A percentile compares a stretch with the other conserved stretches of the same genome.
phyloP scores from a whole-genome alignment of 2,113 vertebrate species.

The Malurus alboscapulatus region DNA sequence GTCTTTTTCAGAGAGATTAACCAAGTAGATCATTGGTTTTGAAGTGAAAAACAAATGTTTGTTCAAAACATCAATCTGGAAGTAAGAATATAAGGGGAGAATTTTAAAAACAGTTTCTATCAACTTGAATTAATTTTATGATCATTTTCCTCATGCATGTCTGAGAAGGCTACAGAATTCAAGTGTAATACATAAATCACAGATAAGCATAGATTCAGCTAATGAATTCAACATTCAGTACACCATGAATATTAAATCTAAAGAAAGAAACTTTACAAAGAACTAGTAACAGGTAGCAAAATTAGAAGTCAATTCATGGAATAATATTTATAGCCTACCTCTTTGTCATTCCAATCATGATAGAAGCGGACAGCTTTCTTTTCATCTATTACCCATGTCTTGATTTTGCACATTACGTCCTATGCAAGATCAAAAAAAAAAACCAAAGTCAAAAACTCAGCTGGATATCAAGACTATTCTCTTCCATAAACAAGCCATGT shows the following conservation, averaged over 20 bases:
- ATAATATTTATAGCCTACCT: slow-evolving; percentile 78
- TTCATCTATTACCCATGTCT: slow-evolving; percentile 92
- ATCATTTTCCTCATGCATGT: neutral
- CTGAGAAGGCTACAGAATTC: slow-evolving; percentile 18
- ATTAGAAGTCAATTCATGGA: neutral
- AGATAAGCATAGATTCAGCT: neutral
- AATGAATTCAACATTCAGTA: neutral
- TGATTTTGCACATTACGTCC: slow-evolving; percentile 98
- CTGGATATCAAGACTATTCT: slow-evolving; percentile 77
- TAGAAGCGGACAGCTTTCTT: slow-evolving; percentile 91
- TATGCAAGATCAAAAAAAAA: slow-evolving; percentile 83
- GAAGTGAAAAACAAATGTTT: slow-evolving; percentile 97
- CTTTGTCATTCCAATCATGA: slow-evolving; percentile 93
- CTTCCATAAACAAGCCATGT: slow-evolving; percentile 78
- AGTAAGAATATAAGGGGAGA: neutral
- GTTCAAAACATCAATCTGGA: slow-evolving; percentile 96
- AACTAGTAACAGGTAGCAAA: slow-evolving; percentile 42
- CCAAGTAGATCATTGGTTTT: slow-evolving; percentile 98
- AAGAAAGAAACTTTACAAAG: neutral
- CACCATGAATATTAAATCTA: neutral
- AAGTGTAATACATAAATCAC: neutral
- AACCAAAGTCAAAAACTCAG: slow-evolving; percentile 79
- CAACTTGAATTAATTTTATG: neutral
- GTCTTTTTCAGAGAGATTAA: slow-evolving; percentile 97
- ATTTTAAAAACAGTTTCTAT: neutral